Evolutionary conservation across 2,113 vertebrate species (phyloP).

Genomic region (Tachycineta bicolor): DNA sequence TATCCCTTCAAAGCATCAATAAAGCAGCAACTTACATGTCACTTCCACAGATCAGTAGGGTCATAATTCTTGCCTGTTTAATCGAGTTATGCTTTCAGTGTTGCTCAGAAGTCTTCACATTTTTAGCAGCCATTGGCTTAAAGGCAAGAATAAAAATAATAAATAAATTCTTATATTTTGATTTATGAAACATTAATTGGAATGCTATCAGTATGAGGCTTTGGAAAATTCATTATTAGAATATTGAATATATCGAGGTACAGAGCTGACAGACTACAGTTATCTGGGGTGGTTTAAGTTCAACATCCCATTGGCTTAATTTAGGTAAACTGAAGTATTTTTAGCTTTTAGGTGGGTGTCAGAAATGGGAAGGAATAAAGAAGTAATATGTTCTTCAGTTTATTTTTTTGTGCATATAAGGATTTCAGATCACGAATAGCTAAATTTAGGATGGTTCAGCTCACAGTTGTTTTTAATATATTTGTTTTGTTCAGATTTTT

Average conservation of each 20-base stretch:
- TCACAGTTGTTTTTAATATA: not conserved
- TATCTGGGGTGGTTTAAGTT: not conserved
- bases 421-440: not conserved
- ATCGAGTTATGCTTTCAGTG: not conserved
- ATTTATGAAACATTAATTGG: conserved; percentile 16
- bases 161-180: not conserved
- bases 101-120: not conserved
- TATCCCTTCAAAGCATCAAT: conserved; percentile 5
- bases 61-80: not conserved
- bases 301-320: not conserved
- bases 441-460: not conserved
- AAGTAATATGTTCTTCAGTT: not conserved
- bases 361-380: not conserved
- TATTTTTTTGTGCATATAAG: not conserved
- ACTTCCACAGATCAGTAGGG: not conserved
- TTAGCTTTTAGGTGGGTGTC: not conserved
- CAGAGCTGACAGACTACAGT: not conserved
- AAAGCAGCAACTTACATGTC: not conserved
- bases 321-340: not conserved
- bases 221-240: not conserved
- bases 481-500: not conserved
- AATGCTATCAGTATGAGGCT: not conserved
- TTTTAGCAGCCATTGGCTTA: not conserved
- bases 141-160: not conserved
- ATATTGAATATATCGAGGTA: not conserved